Conservation (phyloP, 2,888 invertebrate genomes). For the Melanargia galathea region DNA sequence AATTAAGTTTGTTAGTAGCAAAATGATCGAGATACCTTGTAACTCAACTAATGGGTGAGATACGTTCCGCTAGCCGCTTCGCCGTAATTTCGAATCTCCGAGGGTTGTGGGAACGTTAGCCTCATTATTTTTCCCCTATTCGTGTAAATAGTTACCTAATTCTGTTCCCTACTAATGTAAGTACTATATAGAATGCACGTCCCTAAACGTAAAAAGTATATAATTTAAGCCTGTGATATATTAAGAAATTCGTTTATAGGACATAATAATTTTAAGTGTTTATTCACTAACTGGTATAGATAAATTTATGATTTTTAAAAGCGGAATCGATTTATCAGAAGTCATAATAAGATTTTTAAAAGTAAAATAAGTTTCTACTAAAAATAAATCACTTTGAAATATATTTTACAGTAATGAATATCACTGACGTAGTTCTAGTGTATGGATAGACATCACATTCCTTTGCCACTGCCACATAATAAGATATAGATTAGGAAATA, state of each 20-base stretch:
- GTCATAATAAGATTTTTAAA: conserved; percentile 26
- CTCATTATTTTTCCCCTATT: conserved; percentile 82
- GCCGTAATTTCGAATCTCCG: conserved; percentile 77
- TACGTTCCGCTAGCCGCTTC: conserved; percentile 60
- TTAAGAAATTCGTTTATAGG: conserved; percentile 73
- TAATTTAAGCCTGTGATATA: conserved; percentile 82
- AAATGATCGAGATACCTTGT: conserved; percentile 60
- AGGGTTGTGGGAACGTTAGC: conserved; percentile 81
- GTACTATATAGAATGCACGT: conserved; percentile 80
- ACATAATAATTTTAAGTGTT: conserved; percentile 63
- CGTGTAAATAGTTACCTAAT: conserved; percentile 82
- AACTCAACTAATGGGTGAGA: conserved; percentile 59
- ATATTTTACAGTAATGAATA: conserved; percentile 8
- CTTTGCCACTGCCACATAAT: conserved; percentile 38
- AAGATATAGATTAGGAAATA: conserved; percentile 24
- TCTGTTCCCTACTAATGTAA: conserved; percentile 69
- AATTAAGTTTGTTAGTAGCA: conserved; percentile 45
- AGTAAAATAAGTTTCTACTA: conserved; percentile 27
- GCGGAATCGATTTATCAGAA: conserved; percentile 23
- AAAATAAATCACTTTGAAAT: conserved; percentile 23
- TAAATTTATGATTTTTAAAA: conserved; percentile 28
- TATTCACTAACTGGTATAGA: conserved; percentile 47
- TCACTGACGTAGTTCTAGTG: conserved; percentile 32
- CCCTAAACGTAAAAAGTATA: conserved; percentile 76
- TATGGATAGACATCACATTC: conserved; percentile 30